phyloP scores from a whole-genome alignment of 2,113 vertebrate species.

The Halcyon senegalensis region DNA sequence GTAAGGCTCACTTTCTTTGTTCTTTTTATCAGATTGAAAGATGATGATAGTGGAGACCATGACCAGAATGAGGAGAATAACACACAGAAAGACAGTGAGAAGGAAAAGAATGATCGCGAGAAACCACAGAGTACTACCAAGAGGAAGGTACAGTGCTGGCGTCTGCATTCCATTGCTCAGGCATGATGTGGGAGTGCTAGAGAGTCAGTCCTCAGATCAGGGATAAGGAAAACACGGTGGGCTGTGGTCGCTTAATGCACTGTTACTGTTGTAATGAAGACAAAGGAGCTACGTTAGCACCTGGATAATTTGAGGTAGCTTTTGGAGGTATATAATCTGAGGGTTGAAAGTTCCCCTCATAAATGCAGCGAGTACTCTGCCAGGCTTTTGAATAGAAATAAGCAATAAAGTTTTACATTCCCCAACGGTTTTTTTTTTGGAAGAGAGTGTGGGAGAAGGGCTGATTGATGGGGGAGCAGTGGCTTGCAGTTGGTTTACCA shows the following conservation, averaged over 20 bases:
- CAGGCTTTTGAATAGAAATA: neutral
- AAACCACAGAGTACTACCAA: conserved; percentile 77
- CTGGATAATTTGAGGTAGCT: neutral
- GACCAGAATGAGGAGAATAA: conserved; percentile 86
- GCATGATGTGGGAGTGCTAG: neutral
- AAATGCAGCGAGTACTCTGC: neutral
- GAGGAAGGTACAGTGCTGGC: conserved; percentile 75
- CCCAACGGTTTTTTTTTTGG: accelerated
- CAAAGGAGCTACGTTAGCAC: accelerated
- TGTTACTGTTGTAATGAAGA: neutral
- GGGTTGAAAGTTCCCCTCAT: neutral
- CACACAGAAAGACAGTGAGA: conserved; percentile 90
- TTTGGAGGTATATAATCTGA: neutral
- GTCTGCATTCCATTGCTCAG: neutral
- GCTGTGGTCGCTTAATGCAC: neutral
- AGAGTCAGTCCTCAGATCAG: neutral
- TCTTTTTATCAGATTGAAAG: conserved; percentile 77
- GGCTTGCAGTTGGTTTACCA: neutral
- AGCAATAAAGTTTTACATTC: neutral
- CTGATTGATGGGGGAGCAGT: neutral
- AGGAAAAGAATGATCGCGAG: conserved; percentile 84
- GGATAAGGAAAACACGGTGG: too few relatives aligned
- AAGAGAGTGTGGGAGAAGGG: neutral
- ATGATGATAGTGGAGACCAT: conserved; percentile 86
- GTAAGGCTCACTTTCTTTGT: neutral